Evolutionary conservation across 1,140 invertebrate species (phyloP).

Genomic region (Zophobas atratus): DNA sequence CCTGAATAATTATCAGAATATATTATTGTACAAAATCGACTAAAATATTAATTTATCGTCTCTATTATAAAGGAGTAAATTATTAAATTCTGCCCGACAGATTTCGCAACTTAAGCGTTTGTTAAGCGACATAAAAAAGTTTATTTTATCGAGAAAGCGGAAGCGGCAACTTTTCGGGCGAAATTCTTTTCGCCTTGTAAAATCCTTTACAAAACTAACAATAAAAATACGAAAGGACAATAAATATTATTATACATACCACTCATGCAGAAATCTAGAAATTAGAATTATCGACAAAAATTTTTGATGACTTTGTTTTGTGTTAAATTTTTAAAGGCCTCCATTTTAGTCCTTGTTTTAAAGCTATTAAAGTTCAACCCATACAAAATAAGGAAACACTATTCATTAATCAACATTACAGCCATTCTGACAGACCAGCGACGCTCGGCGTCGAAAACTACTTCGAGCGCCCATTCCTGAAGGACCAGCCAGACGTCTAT

Average conservation of each 20-base stretch:
- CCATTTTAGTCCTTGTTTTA: conserved; percentile 44
- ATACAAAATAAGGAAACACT: conserved; percentile 38
- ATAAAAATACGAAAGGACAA: conserved; percentile 14
- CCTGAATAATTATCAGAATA: too few species aligned
- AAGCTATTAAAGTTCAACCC: conserved; percentile 24
- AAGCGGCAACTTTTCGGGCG: too few species aligned
- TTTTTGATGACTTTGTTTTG: conserved; percentile 28
- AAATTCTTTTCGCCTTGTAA: too few species aligned
- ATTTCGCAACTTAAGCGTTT: too few species aligned
- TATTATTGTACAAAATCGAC: too few species aligned
- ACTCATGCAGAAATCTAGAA: conserved; percentile 41
- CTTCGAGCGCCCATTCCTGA: conserved; percentile 27
- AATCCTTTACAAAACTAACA: neutral
- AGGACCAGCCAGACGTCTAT: conserved; percentile 26
- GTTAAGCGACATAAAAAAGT: too few species aligned
- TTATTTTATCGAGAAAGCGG: too few species aligned
- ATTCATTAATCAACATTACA: conserved; percentile 27
- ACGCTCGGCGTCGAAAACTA: conserved; percentile 28
- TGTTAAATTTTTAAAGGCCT: conserved; percentile 39
- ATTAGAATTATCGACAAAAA: conserved; percentile 35
- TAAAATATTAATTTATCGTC: too few species aligned
- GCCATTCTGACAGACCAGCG: conserved; percentile 12
- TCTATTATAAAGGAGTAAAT: too few species aligned
- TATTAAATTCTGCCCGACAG: too few species aligned
- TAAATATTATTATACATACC: conserved; percentile 26